Percentiles rank a stretch among this genome's conserved stretches.
Conservation (phyloP, 2,888 invertebrate genomes). For the Crossocerus cetratus region DNA sequence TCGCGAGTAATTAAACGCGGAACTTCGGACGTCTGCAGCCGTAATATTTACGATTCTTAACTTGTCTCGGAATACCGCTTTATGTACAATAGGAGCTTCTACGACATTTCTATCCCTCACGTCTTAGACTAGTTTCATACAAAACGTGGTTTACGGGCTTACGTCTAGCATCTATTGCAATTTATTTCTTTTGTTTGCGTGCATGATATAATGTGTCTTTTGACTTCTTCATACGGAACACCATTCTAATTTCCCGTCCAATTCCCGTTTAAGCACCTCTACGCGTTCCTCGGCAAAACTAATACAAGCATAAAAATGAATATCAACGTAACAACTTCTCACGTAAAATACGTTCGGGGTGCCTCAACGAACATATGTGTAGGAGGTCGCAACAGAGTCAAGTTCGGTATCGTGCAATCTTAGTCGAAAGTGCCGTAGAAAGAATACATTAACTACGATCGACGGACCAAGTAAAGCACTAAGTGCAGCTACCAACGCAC, state of each 20-base stretch:
- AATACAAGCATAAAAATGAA: constrained; percentile 29
- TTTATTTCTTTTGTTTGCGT: constrained; percentile 10
- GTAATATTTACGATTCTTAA: constrained; percentile 29
- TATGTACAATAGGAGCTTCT: constrained; percentile 40
- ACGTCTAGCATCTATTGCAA: constrained; percentile 42
- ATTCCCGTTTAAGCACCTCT: too few species aligned
- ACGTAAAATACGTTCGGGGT: too few species aligned
- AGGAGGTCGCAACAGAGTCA: too few species aligned
- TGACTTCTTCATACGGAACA: too few species aligned
- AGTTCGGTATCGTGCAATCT: too few species aligned
- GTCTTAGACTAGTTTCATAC: constrained; percentile 67
- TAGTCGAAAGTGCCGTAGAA: not conserved
- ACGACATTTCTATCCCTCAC: constrained; percentile 41
- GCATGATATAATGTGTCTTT: not conserved
- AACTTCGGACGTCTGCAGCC: constrained; percentile 24
- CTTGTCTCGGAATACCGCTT: constrained; percentile 37
- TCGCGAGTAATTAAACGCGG: not conserved
- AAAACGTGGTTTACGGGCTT: constrained; percentile 53
- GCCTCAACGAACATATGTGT: too few species aligned
- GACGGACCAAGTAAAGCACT: constrained; percentile 42
- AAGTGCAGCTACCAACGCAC: constrained; percentile 46
- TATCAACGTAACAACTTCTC: constrained; percentile 32
- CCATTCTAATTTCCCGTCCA: too few species aligned
- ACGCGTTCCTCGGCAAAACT: constrained; percentile 19
- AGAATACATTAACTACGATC: constrained; percentile 4